Conservation (phyloP, 2,113 vertebrate genomes). For the Nesogale talazaci region DNA sequence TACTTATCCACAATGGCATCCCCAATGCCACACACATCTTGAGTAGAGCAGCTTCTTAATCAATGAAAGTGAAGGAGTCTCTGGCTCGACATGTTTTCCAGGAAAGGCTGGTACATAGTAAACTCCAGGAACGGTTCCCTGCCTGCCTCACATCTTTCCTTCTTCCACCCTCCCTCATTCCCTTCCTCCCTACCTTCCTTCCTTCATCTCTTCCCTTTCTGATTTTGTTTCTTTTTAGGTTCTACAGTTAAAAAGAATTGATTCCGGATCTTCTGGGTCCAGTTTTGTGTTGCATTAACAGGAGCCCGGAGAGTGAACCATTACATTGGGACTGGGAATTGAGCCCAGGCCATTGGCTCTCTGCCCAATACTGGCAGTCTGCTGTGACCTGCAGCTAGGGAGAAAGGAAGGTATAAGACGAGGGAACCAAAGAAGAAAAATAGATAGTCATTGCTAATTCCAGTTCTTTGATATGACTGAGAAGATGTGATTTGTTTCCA, state of each 20-base stretch:
- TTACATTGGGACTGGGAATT: not conserved
- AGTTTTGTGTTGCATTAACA: not conserved
- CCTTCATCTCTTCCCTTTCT: not conserved
- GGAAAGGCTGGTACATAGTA: not conserved
- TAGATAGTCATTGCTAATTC: not conserved
- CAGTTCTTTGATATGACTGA: not conserved
- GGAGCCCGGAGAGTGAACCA: accelerated
- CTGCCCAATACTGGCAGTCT: not conserved
- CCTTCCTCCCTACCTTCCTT: too few species aligned
- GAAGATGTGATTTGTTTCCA: not conserved
- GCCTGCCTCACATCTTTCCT: not conserved
- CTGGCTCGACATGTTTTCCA: not conserved
- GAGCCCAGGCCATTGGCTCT: not conserved
- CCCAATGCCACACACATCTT: not conserved
- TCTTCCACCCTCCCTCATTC: not conserved
- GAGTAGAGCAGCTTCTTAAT: not conserved
- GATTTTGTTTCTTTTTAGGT: not conserved
- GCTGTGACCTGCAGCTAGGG: not conserved
- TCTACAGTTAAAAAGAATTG: not conserved
- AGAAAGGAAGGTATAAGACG: not conserved
- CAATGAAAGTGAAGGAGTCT: not conserved
- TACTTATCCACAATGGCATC: not conserved
- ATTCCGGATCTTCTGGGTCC: not conserved
- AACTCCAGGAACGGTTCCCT: not conserved
- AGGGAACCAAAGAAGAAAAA: not conserved